A percentile compares a stretch with the other conserved stretches of the same genome.
phyloP scores from a whole-genome alignment of 1,140 invertebrate species.

The Leptestheria dahalacensis region DNA sequence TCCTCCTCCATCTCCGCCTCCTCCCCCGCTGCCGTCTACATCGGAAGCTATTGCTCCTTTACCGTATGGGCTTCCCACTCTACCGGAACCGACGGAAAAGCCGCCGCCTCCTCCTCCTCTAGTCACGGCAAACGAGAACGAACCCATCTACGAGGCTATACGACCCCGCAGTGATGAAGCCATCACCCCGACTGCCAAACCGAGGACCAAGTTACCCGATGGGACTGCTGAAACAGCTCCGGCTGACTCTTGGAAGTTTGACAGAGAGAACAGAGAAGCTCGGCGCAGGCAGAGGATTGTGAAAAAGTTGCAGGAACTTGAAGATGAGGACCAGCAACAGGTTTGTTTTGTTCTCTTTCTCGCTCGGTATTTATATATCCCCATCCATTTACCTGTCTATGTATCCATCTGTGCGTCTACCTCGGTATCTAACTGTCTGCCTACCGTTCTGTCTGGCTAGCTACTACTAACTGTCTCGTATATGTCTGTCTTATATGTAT shows the following conservation, averaged over 20 bases:
- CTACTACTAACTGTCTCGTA: no score
- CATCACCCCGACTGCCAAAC: not conserved
- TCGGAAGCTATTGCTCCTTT: slow-evolving; percentile 16
- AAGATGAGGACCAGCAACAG: slow-evolving; percentile 26
- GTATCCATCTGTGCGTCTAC: no score
- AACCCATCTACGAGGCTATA: slow-evolving; percentile 73
- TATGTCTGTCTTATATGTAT: no score
- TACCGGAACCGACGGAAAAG: slow-evolving; percentile 56
- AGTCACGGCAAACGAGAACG: slow-evolving; percentile 29
- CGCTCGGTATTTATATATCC: no score
- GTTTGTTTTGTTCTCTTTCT: no score
- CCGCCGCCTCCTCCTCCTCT: slow-evolving; percentile 44
- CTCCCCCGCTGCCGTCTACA: slow-evolving; percentile 18
- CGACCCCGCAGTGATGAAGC: slow-evolving; percentile 32
- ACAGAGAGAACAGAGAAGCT: slow-evolving; percentile 45
- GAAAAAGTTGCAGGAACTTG: slow-evolving; percentile 62
- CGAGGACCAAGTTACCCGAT: not conserved
- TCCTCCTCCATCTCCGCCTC: slow-evolving; percentile 16
- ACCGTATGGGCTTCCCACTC: slow-evolving; percentile 32
- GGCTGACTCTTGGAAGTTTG: slow-evolving; percentile 18
- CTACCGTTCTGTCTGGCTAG: no score
- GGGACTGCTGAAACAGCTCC: not conserved
- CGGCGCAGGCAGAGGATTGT: slow-evolving; percentile 67
- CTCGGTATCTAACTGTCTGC: no score
- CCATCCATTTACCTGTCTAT: no score